Conservation (phyloP, 2,113 vertebrate species). For the Onychostoma macrolepis region DNA sequence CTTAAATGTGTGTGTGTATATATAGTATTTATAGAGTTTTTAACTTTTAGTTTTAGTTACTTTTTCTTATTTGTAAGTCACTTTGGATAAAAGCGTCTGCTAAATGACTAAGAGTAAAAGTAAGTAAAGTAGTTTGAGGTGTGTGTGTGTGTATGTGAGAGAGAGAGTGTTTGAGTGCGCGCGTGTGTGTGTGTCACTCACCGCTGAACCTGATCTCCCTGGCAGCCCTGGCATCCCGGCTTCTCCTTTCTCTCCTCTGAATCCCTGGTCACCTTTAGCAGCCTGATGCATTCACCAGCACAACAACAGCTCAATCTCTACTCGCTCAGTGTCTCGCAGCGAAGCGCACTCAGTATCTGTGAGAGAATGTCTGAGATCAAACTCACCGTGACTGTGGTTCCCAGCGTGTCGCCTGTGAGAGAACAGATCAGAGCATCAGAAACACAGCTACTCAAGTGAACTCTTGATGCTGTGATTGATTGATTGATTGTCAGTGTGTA, state of each 20-base stretch:
- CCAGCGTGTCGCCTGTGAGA: slow-evolving; percentile 54
- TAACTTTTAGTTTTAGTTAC: too few species aligned
- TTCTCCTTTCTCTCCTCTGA: slow-evolving; percentile 80
- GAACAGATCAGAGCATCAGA: slow-evolving; percentile 41
- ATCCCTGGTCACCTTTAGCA: slow-evolving; percentile 73
- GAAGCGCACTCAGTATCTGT: not conserved
- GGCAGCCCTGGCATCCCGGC: slow-evolving; percentile 74
- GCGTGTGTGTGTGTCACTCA: slow-evolving; percentile 70
- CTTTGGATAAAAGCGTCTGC: too few species aligned
- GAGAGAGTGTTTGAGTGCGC: too few species aligned
- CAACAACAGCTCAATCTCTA: not conserved
- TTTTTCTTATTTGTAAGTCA: too few species aligned
- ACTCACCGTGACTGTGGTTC: slow-evolving; percentile 64
- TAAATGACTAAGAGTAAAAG: too few species aligned
- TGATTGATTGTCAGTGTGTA: too few species aligned
- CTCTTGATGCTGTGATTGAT: not conserved
- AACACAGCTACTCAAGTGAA: not conserved
- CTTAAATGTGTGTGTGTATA: too few species aligned
- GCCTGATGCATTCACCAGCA: slow-evolving; percentile 71
- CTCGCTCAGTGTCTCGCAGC: not conserved
- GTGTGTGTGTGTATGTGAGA: too few species aligned
- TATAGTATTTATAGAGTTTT: too few species aligned
- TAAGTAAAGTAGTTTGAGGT: too few species aligned
- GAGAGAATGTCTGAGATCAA: not conserved
- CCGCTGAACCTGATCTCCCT: slow-evolving; percentile 81